Percentiles rank a stretch among this genome's conserved stretches.
These are phyloP conservation scores for Drosophila eugracilis DNA, from an alignment of 1,140 invertebrate genomes.

Conservation along the genomic window DNA sequence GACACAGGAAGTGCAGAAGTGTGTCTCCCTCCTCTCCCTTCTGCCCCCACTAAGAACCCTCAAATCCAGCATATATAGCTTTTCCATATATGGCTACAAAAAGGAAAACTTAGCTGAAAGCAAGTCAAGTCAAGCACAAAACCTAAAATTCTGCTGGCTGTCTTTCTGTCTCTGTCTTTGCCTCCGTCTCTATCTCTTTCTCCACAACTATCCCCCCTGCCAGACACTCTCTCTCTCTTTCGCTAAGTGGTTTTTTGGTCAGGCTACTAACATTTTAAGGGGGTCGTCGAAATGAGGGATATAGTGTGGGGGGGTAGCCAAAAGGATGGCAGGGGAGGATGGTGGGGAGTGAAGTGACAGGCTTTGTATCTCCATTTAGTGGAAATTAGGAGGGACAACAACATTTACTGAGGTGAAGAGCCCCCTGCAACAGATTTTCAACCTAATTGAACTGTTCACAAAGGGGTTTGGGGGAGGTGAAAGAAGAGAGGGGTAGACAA, in stretches of 20 bases:
- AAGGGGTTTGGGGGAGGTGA: not conserved
- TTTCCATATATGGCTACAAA: slow-evolving; percentile 40
- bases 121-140: slow-evolving; percentile 51
- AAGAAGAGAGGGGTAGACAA: not conserved
- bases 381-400: slow-evolving; percentile 33
- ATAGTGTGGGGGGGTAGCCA: not conserved
- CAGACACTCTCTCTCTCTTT: no score
- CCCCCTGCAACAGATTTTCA: slow-evolving; percentile 23
- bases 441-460: slow-evolving; percentile 37
- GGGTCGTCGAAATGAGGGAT: slow-evolving; percentile 9
- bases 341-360: slow-evolving; percentile 12
- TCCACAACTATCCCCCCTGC: not conserved
- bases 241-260: slow-evolving; percentile 51
- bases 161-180: not conserved
- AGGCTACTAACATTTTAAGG: slow-evolving; percentile 24
- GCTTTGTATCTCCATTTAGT: slow-evolving; percentile 36
- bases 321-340: not conserved
- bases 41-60: not conserved
- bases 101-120: slow-evolving; percentile 47
- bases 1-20: slow-evolving; percentile 57
- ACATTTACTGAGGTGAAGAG: slow-evolving; percentile 32
- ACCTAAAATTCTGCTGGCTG: slow-evolving; percentile 36
- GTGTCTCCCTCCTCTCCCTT: slow-evolving; percentile 12
- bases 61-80: not conserved
- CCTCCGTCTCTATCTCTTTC: slow-evolving; percentile 7